Conservation (phyloP, 2,797 vertebrate species). For the Rhincodon typus region DNA sequence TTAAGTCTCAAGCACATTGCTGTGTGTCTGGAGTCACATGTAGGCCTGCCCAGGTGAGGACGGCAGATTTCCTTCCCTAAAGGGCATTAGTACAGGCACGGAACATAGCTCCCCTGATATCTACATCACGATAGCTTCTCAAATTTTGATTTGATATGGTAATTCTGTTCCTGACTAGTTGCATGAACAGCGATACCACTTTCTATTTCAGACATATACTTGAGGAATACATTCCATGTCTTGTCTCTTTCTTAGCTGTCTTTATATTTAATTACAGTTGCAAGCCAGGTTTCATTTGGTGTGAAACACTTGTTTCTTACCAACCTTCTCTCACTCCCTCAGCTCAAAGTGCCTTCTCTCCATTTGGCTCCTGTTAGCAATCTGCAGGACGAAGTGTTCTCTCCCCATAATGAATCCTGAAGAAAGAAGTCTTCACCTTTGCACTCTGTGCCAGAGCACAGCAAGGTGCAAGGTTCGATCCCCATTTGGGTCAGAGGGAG, state of each 20-base stretch:
- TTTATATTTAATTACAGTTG: too few species aligned
- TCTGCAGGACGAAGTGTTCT: neutral
- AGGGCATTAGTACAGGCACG: neutral
- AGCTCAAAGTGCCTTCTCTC: neutral
- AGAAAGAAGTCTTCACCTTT: neutral
- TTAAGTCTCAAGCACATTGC: too few species aligned
- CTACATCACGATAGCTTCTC: neutral
- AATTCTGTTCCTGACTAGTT: neutral
- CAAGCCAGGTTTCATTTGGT: too few species aligned
- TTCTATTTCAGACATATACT: neutral
- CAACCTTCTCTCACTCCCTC: neutral
- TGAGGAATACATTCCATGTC: neutral
- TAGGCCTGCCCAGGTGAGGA: too few species aligned
- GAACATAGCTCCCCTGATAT: neutral
- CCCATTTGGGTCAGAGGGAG: too few species aligned
- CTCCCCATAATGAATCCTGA: neutral
- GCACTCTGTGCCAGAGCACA: neutral
- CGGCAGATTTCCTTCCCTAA: too few species aligned
- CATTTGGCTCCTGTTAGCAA: neutral
- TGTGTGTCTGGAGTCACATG: too few species aligned
- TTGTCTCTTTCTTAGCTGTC: too few species aligned
- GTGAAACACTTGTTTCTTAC: too few species aligned
- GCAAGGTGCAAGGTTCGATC: too few species aligned
- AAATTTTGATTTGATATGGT: neutral
- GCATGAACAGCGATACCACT: neutral